Evolutionary conservation across 2,797 vertebrate genomes (phyloP).

Genomic region (Pseudotriccus pelzelni): DNA sequence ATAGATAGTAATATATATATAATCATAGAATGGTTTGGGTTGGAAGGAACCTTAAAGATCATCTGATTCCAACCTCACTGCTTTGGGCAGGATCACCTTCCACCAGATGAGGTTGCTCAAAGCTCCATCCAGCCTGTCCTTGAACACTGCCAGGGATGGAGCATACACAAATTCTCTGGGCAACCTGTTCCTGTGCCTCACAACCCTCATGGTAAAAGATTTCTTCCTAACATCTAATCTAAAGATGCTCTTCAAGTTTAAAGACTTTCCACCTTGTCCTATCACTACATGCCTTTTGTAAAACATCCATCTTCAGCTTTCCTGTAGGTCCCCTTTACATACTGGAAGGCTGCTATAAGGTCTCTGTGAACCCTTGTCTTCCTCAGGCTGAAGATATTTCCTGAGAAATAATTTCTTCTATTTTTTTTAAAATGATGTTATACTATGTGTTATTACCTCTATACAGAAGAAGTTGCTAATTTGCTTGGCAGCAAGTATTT

Average conservation of each 20-base stretch:
- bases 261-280: background rate
- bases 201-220: background rate
- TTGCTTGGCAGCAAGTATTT: background rate
- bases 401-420: background rate
- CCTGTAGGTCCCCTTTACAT: no score
- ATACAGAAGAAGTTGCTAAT: background rate
- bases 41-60: background rate
- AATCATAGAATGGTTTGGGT: background rate
- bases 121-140: background rate
- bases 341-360: no score
- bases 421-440: background rate
- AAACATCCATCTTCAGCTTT: background rate
- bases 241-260: background rate
- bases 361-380: background rate
- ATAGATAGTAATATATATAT: background rate
- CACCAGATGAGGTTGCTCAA: background rate
- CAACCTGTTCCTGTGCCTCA: background rate
- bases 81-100: rapidly evolving
- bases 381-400: background rate
- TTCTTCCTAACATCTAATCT: background rate
- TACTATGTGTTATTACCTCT: background rate
- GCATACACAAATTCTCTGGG: no score
- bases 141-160: background rate
- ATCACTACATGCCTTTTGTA: background rate
- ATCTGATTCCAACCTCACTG: background rate